Base-by-base conservation (phyloP, 2,888 invertebrate genomes). In the Philaethria dido region DNA sequence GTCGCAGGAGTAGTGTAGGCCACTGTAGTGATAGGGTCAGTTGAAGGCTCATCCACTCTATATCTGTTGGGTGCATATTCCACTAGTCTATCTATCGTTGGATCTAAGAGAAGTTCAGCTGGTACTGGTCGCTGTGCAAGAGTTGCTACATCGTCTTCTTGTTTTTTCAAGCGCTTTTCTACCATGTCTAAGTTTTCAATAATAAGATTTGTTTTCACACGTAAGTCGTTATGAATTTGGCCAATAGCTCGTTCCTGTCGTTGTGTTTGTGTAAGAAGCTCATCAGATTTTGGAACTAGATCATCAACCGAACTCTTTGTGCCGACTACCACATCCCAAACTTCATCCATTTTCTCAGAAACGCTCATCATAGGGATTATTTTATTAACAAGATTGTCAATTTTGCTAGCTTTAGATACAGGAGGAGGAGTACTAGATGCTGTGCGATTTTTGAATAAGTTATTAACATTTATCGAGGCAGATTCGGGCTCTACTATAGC, bases 291-390 rank as follows among this genome's bases (percentile, higher is more conserved):
- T 0, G 97, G 97, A 45, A 97, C 94, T 62, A 97, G 91, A 82
- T 97, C 95, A 82, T 97, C 97, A 0, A 97, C 97, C 0, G 97
- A 96, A 77, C 96, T 97, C 81, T 97, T 97, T 3, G 97, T 97
- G 14, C 97, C 97, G 0, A 97, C 97, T 13, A 97, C 97, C 4
- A 97, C 97, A 81, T 97, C 96, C 97, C 97, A 97, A 3, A 97
- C 97, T 86, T 97, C 96, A 77, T 97, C 97, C 97, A 97, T 97
- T 86, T 97, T 97, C 81, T 97, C 97, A 0, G 97, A 96, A 0
- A 97, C 97, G 64, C 95, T 95, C 79, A 97, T 95, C 90, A 97
- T 97, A 0, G 97, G 97, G 73, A 95, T 95, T 81, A 97, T 97
- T 87, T 97, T 96, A 78, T 96, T 95, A 0, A 96, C 96, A 36